Conservation (phyloP, 2,797 vertebrate genomes). For the Gallinago nigripennis region DNA sequence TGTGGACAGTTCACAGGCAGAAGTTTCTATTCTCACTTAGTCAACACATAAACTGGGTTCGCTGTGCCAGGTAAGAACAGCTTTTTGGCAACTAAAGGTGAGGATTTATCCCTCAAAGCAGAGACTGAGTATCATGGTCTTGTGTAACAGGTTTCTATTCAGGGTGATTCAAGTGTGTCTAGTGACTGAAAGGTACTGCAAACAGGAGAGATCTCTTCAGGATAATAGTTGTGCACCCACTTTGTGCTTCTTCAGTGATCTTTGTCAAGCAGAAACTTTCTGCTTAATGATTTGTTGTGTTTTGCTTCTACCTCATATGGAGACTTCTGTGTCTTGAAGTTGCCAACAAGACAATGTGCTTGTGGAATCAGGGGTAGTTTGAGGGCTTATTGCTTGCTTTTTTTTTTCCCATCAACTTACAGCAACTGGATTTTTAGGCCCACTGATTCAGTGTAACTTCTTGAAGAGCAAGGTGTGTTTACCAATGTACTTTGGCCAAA, state of each 20-base stretch:
- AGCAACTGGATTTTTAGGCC: neutral
- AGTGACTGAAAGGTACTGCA: neutral
- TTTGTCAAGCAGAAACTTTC: neutral
- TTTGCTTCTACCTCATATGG: neutral
- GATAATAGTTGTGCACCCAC: neutral
- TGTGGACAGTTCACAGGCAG: conserved; percentile 94
- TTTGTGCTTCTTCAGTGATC: neutral
- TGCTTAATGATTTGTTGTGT: neutral
- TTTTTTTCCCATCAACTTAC: neutral
- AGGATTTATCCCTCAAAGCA: neutral
- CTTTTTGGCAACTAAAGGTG: neutral
- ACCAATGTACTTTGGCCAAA: too few relatives aligned
- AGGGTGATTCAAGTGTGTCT: neutral
- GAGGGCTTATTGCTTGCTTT: neutral
- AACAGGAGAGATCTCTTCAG: neutral
- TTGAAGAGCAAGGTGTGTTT: neutral
- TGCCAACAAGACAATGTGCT: neutral
- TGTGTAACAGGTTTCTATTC: neutral
- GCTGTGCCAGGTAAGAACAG: conserved; percentile 89
- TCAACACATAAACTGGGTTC: conserved; percentile 98
- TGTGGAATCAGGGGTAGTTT: neutral
- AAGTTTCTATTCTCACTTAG: conserved; percentile 94
- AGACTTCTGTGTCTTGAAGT: neutral
- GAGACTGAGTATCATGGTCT: neutral
- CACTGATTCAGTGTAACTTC: neutral